phyloP scores from a whole-genome alignment of 2,888 invertebrate genomes.

The Tribolium freemani region DNA sequence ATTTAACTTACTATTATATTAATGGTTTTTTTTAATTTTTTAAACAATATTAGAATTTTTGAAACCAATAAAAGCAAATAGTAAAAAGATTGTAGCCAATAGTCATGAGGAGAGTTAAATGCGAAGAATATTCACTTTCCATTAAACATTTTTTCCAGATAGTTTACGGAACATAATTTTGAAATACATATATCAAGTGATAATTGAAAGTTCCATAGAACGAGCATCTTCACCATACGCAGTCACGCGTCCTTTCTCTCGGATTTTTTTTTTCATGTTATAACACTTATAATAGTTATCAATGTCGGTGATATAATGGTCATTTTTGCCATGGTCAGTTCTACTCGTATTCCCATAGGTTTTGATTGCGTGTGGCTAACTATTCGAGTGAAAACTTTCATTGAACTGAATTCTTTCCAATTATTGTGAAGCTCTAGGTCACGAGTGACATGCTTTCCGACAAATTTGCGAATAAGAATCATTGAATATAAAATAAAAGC shows the following conservation, averaged over 20 bases:
- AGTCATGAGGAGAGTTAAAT: no score
- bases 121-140: no score
- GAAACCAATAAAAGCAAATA: no score
- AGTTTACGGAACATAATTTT: no score
- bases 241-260: constrained; percentile 80
- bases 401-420: neutral
- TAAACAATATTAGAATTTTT: no score
- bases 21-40: no score
- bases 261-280: constrained; percentile 77
- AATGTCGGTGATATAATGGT: neutral
- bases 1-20: no score
- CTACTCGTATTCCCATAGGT: neutral
- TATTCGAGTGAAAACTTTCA: neutral
- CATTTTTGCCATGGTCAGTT: neutral
- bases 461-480: neutral
- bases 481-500: neutral
- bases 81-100: no score
- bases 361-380: neutral
- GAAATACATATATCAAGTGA: constrained; percentile 54
- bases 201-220: constrained; percentile 85
- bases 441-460: neutral
- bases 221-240: constrained; percentile 88
- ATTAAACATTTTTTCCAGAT: no score
- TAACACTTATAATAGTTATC: neutral
- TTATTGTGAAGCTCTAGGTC: neutral